phyloP scores from a whole-genome alignment of 2,797 vertebrate species.

The Eidolon dupreanum region DNA sequence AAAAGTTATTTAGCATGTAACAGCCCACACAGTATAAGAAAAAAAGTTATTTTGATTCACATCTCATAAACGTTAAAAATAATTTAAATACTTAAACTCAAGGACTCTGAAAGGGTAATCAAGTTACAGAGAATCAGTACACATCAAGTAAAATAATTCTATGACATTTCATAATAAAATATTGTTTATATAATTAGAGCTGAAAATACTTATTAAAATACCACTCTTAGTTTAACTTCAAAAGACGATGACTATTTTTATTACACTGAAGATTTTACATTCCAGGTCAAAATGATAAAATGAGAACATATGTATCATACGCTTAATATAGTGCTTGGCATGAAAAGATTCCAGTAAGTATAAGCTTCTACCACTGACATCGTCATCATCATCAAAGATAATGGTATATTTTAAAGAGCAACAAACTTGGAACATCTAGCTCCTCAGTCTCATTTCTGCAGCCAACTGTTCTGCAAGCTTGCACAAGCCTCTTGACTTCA shows the following conservation, averaged over 20 bases:
- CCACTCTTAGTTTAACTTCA: not conserved
- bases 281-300: not conserved
- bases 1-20: constrained; percentile 24
- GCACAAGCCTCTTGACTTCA: not conserved
- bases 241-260: not conserved
- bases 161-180: constrained; percentile 36
- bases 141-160: constrained; percentile 30
- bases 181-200: not conserved
- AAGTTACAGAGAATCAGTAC: constrained; percentile 1
- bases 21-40: not conserved
- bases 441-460: not conserved
- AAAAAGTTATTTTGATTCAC: constrained; percentile 5
- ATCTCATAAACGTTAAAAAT: constrained; percentile 26
- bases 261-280: not conserved
- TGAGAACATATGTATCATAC: not conserved
- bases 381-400: not conserved
- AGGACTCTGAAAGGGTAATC: constrained; percentile 34
- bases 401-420: not conserved
- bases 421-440: not conserved
- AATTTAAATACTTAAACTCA: constrained; percentile 45
- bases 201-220: constrained; percentile 27
- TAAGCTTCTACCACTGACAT: not conserved
- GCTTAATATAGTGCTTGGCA: not conserved
- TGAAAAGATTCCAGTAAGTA: not conserved
- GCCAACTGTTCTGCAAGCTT: not conserved